phyloP scores from a whole-genome alignment of 1,140 invertebrate species.

The Aphis craccivora region DNA sequence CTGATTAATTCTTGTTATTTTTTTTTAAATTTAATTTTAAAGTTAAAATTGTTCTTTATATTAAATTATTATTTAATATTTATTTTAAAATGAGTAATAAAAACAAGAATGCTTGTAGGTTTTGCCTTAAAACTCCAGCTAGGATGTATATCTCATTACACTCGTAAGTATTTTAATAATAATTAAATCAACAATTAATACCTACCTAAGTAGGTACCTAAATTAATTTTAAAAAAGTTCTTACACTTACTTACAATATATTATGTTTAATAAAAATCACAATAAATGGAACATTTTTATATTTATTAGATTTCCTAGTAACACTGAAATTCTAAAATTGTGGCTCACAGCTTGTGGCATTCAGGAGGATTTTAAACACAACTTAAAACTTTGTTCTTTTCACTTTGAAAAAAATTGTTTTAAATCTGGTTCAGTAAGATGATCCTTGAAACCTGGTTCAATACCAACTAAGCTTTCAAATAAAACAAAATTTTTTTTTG shows the following conservation, averaged over 20 bases:
- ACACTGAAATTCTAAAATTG: background rate
- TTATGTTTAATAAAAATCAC: too few species aligned
- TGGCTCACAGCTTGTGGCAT: background rate
- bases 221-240: background rate
- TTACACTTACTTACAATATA: too few species aligned
- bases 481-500: background rate
- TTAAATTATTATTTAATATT: too few species aligned
- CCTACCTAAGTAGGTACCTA: background rate
- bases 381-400: background rate
- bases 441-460: background rate
- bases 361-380: background rate
- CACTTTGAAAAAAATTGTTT: background rate
- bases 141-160: too few species aligned
- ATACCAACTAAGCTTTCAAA: background rate
- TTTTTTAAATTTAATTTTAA: too few species aligned
- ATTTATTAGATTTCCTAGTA: background rate
- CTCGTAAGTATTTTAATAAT: too few species aligned
- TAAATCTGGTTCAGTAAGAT: background rate
- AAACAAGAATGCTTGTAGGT: background rate
- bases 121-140: constrained; percentile 6
- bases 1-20: too few species aligned
- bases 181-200: background rate
- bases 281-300: background rate
- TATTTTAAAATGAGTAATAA: background rate
- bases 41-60: too few species aligned